Base-by-base conservation (phyloP, 2,797 vertebrate genomes). In the Pangasius mekongensis region DNA sequence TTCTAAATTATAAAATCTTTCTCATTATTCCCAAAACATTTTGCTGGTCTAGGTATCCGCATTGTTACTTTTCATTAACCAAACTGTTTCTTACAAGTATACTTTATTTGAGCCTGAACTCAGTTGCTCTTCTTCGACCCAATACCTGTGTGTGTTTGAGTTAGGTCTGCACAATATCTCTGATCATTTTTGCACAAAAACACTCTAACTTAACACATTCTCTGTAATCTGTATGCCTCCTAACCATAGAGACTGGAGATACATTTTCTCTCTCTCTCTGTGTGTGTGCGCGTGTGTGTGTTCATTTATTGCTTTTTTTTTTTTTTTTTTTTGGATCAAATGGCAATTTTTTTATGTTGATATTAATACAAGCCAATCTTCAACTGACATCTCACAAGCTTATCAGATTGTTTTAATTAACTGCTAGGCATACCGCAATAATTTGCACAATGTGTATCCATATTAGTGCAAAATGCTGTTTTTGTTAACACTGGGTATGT, bases 401-500 rank as follows among this genome's bases (percentile, higher is more conserved):
- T 80, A 58, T 36, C 9, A 36, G 47, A 18, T 43, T n/a, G 60
- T 66, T 83, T 18, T 47, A 43, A 7, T 47, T 64, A 18, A 18
- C 14, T 83, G 22, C 36, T 24, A 20, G 39, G 3, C 39, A 47
- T 47, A 64, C 1, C 43, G 78, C 20, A 82, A 62, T n/a, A 8
- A 47, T 47, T 47, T 47, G 43, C 10, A 47, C 64, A 39, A 39
- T 10, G 52, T 33, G 1, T 14, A 47, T 78, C 9, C 39, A 60
- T 43, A 62, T 62, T 82, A 18, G 16, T 43, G 33, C 30, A 27
- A 60, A 43, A 82, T 39, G 36, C 11, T 43, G 8, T 20, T 49
- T 83, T 30, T 49, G 39, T 47, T 47, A 49, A 47, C 24, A 36
- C 18, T 81, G 78, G 14, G 8, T 39, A 33, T 95, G 94, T 96